These are phyloP conservation scores for Catocala sponsa DNA, from an alignment of 2,888 invertebrate genomes.

Conservation along the genomic window DNA sequence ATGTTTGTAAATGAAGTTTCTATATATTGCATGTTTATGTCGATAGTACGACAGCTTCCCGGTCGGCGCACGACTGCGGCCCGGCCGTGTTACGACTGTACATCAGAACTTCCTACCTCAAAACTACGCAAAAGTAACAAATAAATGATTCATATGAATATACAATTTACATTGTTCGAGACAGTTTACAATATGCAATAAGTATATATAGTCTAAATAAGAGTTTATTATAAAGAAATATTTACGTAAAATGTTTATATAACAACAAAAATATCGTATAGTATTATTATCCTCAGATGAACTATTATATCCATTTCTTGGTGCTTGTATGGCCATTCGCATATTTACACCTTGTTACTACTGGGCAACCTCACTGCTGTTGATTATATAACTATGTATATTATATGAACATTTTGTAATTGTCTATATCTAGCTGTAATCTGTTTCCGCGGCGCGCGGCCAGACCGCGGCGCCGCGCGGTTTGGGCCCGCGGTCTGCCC, in stretches of 20 bases:
- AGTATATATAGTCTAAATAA: slow-evolving; percentile 82
- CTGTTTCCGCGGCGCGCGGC: slow-evolving; percentile 57
- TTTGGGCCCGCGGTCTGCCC: slow-evolving; percentile 15
- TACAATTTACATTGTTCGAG: slow-evolving; percentile 74
- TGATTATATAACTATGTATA: slow-evolving; percentile 64
- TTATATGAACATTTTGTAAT: slow-evolving; percentile 60
- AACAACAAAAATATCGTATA: slow-evolving; percentile 75
- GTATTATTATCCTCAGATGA: slow-evolving; percentile 71
- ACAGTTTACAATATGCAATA: slow-evolving; percentile 81
- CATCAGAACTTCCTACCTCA: slow-evolving; percentile 86
- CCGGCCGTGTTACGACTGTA: slow-evolving; percentile 8
- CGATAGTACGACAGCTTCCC: slow-evolving; percentile 40
- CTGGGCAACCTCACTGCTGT: slow-evolving; percentile 71
- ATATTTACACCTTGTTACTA: slow-evolving; percentile 81
- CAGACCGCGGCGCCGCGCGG: slow-evolving; percentile 37
- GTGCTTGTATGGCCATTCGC: slow-evolving; percentile 82
- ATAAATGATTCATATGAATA: slow-evolving; percentile 76
- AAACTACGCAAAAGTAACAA: slow-evolving; percentile 78
- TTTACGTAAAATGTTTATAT: slow-evolving; percentile 82
- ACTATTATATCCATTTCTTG: slow-evolving; percentile 70
- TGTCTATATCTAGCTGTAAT: slow-evolving; percentile 61
- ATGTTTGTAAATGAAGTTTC: slow-evolving; percentile 73
- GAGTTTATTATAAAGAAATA: slow-evolving; percentile 85
- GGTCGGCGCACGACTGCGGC: slow-evolving; percentile 20
- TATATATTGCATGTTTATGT: slow-evolving; percentile 59